Percentiles rank a stretch among this genome's conserved stretches.
These are phyloP conservation scores for Florisuga fusca DNA, from an alignment of 2,797 vertebrate species.

Conservation along the genomic window DNA sequence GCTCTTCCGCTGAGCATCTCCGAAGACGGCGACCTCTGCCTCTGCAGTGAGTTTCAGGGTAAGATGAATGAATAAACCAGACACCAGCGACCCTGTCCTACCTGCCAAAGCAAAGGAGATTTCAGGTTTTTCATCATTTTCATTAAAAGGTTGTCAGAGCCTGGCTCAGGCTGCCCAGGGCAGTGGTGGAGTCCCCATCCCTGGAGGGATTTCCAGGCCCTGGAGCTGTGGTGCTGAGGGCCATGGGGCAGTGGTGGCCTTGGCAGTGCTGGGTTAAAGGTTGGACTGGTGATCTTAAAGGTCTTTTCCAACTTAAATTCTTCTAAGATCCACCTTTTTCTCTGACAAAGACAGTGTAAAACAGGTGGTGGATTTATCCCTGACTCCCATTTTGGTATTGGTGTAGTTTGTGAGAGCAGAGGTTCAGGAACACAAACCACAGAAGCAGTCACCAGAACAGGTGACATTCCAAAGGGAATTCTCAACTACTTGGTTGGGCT, in stretches of 20 bases:
- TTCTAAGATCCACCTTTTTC: background rate
- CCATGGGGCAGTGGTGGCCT: background rate
- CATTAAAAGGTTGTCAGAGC: background rate
- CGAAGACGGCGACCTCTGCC: background rate
- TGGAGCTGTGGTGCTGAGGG: background rate
- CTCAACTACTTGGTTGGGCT: background rate
- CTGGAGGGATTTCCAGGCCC: rapidly evolving
- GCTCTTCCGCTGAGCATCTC: background rate
- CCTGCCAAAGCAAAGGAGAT: background rate
- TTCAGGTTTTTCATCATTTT: background rate
- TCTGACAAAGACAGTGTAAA: background rate
- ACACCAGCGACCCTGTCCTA: background rate
- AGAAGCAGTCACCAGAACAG: background rate
- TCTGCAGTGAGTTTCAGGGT: background rate
- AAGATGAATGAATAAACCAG: background rate
- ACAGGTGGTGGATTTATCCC: background rate
- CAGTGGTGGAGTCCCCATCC: background rate
- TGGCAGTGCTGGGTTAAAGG: rapidly evolving
- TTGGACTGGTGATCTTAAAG: rapidly evolving
- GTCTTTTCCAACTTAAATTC: background rate
- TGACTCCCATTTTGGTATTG: background rate
- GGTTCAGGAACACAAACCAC: background rate
- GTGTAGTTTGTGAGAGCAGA: background rate
- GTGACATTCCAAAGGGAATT: no score
- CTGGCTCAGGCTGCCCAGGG: background rate